A percentile compares a stretch with the other conserved stretches of the same genome.
phyloP scores from a whole-genome alignment of 2,888 invertebrate genomes.

The Ryuthela nishihirai region DNA sequence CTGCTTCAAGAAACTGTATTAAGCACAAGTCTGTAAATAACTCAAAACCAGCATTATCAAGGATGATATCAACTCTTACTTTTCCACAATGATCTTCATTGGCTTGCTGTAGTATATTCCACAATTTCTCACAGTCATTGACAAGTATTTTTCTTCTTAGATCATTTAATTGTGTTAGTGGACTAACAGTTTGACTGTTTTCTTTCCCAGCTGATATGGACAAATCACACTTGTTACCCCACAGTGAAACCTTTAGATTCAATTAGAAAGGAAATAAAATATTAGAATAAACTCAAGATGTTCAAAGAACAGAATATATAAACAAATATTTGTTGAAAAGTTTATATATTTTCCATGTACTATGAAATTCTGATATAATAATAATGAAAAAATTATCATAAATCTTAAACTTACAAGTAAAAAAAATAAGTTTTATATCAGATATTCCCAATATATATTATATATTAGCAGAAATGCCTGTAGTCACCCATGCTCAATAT shows the following conservation, averaged over 20 bases:
- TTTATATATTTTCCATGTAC: too few species aligned
- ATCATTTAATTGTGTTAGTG: constrained; percentile 57
- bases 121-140: constrained; percentile 54
- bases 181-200: constrained; percentile 58
- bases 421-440: too few species aligned
- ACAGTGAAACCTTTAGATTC: constrained; percentile 62
- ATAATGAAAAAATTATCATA: too few species aligned
- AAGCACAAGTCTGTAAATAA: constrained; percentile 82
- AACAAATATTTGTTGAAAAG: too few species aligned
- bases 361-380: too few species aligned
- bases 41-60: constrained; percentile 94
- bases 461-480: too few species aligned
- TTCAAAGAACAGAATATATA: background rate
- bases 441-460: too few species aligned
- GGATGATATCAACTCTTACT: constrained; percentile 57
- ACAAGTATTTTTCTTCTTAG: constrained; percentile 61
- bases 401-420: too few species aligned
- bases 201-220: constrained; percentile 72
- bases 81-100: constrained; percentile 2
- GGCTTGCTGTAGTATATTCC: constrained; percentile 10
- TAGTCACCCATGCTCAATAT: too few species aligned
- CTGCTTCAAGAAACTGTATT: constrained; percentile 69
- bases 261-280: too few species aligned
- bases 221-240: constrained; percentile 94
- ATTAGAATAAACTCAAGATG: too few species aligned